Evolutionary conservation across 2,888 invertebrate genomes (phyloP).

Genomic region (Protonemura montana): DNA sequence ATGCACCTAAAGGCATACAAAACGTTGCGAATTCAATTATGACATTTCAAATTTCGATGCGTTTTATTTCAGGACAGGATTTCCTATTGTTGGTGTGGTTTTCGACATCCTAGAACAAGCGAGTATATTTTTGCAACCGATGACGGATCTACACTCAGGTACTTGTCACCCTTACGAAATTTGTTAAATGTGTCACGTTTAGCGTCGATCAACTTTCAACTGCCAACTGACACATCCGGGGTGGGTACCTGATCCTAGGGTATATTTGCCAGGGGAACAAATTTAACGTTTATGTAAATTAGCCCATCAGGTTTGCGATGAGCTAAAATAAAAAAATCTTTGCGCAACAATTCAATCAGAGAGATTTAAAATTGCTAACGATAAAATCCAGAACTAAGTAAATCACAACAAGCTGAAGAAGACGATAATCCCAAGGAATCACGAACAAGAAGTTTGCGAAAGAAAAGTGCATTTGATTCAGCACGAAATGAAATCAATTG

Average conservation of each 20-base stretch:
- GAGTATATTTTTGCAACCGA: not conserved
- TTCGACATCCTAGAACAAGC: not conserved
- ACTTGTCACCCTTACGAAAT: not conserved
- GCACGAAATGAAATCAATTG: too few relatives aligned
- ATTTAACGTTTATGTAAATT: not conserved
- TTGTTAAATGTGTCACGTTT: too few relatives aligned
- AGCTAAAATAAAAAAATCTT: too few relatives aligned
- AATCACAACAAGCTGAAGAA: too few relatives aligned
- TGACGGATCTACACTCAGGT: not conserved
- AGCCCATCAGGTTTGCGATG: not conserved
- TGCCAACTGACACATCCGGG: not conserved
- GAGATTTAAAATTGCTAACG: too few relatives aligned
- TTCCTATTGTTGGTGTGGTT: not conserved
- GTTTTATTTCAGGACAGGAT: slow-evolving; percentile 5
- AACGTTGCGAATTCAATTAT: not conserved
- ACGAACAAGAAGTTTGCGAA: too few relatives aligned
- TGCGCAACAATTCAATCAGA: too few relatives aligned
- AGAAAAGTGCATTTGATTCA: too few relatives aligned
- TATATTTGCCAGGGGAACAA: not conserved
- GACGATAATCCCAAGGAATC: too few relatives aligned
- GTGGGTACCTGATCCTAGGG: not conserved
- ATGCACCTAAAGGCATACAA: not conserved
- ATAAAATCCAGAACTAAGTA: too few relatives aligned
- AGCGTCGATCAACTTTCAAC: not conserved
- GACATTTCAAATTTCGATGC: not conserved